Base-by-base conservation (phyloP, 2,888 invertebrate species). In the Lomographa bimaculata region DNA sequence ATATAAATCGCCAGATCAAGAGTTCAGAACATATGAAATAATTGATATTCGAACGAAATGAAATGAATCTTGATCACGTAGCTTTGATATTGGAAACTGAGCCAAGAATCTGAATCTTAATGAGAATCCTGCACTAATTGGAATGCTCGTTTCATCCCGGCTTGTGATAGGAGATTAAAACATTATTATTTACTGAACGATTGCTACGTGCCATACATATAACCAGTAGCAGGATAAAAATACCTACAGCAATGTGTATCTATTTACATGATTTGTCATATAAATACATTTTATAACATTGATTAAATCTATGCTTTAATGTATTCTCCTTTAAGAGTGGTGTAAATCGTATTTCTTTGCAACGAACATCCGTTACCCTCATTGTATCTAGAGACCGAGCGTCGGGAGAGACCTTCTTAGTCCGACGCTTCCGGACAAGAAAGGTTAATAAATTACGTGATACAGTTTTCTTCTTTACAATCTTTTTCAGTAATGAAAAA, bases 71-170 rank as follows among this genome's bases (percentile, higher is more conserved):
- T 79, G 79, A 83, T 76, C 80, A 82, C 83, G 83, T 78, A 78
- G 69, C 77, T 72, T 59, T 64, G 71, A 78, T 84, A 82, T 78
- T 76, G 75, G 70, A 77, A 73, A 71, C 65, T 60, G 68, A 66
- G 76, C 75, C 75, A 80, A 79, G 76, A 79, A 76, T 78, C 79
- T 78, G 73, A 72, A 75, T 77, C 77, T 74, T 83, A 83, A 81
- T 81, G 79, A 82, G 81, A 77, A 75, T 78, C 69, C 69, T 66
- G 71, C 70, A 71, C 83, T 86, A 86, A 87, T 85, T 87, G 84
- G 82, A 84, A 79, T 75, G 77, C 77, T 81, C 78, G 71, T 74
- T 80, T 70, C 71, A 69, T 74, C 66, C 60, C 52, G 48, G 44
- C 57, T 64, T 60, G 60, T 69, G 66, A 71, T 72, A 64, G 63